A percentile compares a stretch with the other conserved stretches of the same genome.
Evolutionary conservation across 2,113 vertebrate genomes (phyloP).

Genomic region (Tetrao urogallus): DNA sequence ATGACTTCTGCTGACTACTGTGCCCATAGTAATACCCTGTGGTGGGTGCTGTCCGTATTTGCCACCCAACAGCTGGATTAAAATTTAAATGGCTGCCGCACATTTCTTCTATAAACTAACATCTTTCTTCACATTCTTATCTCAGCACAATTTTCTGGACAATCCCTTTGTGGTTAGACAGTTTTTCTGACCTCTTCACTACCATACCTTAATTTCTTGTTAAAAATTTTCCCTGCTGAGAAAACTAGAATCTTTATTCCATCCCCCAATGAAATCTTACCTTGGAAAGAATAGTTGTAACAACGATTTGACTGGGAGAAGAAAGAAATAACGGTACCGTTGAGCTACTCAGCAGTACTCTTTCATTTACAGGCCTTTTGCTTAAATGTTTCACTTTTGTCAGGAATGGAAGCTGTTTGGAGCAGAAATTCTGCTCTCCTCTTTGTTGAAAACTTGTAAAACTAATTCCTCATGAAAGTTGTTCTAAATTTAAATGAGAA

Average conservation of each 20-base stretch:
- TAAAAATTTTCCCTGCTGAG: constrained; percentile 41
- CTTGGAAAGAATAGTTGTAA: constrained; percentile 58
- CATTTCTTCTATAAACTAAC: neutral
- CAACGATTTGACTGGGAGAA: constrained; percentile 37
- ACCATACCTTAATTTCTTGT: constrained; percentile 40
- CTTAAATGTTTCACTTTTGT: neutral
- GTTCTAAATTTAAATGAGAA: neutral
- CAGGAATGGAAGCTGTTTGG: neutral
- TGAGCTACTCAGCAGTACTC: neutral
- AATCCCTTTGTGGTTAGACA: neutral
- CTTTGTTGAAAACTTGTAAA: neutral
- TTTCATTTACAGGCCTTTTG: neutral
- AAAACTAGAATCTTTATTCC: constrained; percentile 56
- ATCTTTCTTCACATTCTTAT: neutral
- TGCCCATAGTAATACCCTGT: neutral
- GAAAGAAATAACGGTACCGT: constrained; percentile 25
- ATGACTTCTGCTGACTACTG: neutral
- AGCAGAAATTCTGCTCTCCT: neutral
- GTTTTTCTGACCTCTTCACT: constrained; percentile 31
- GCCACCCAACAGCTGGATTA: neutral
- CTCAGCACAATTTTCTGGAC: neutral
- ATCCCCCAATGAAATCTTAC: constrained; percentile 34
- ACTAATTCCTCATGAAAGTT: constrained; percentile 1
- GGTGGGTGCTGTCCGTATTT: rapidly evolving
- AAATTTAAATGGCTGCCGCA: neutral